phyloP scores from a whole-genome alignment of 2,888 invertebrate genomes.

The Stenurella melanura region DNA sequence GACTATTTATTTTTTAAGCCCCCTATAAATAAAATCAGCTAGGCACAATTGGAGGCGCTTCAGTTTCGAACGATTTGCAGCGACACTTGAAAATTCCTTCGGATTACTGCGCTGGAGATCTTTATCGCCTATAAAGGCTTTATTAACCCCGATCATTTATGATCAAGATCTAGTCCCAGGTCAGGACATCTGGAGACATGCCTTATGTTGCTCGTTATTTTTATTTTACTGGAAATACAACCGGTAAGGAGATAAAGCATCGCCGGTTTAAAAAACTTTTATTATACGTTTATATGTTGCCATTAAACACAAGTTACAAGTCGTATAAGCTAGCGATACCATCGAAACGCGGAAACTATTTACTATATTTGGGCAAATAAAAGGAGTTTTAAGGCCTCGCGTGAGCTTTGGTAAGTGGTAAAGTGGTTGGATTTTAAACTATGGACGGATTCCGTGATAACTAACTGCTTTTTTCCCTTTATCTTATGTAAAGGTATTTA shows the following conservation, averaged over 20 bases:
- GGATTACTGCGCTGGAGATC: background rate
- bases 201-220: background rate
- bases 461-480: conserved; percentile 36
- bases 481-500: conserved; percentile 34
- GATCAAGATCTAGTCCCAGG: background rate
- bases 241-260: conserved; percentile 9
- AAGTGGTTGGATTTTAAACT: conserved; percentile 38
- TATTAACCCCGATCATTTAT: background rate
- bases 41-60: background rate
- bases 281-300: conserved; percentile 20
- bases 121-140: conserved; percentile 2
- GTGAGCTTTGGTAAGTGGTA: conserved; percentile 33
- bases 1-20: too few relatives aligned
- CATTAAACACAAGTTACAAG: conserved; percentile 32
- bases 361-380: conserved; percentile 35
- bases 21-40: too few relatives aligned
- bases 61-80: background rate
- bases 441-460: conserved; percentile 36
- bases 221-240: background rate
- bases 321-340: conserved; percentile 31
- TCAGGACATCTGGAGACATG: background rate
- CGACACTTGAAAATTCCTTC: background rate
- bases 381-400: conserved; percentile 34
- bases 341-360: conserved; percentile 32
- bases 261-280: conserved; percentile 21